A percentile compares a stretch with the other conserved stretches of the same genome.
Conservation (phyloP, 2,888 invertebrate species). For the Sarcophaga subvicina region DNA sequence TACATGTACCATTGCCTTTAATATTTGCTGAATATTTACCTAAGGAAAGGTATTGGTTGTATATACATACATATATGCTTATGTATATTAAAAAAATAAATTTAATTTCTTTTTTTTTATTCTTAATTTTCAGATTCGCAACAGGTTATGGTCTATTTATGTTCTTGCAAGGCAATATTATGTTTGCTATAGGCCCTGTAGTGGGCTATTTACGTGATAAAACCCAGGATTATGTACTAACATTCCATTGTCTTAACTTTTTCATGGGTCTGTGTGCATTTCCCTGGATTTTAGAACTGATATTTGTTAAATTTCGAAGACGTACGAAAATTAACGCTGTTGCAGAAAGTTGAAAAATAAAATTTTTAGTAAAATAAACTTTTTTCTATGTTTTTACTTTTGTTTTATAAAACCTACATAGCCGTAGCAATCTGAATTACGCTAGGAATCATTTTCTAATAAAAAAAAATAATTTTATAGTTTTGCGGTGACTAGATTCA, state of each 20-base stretch:
- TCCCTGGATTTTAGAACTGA: constrained; percentile 86
- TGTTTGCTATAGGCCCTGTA: constrained; percentile 86
- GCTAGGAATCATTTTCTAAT: too few relatives aligned
- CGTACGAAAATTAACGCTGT: constrained; percentile 44
- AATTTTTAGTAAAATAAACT: neutral
- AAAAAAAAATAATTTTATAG: too few relatives aligned
- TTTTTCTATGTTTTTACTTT: neutral
- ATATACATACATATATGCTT: neutral
- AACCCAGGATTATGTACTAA: constrained; percentile 86
- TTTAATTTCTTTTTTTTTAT: neutral
- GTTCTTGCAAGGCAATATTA: constrained; percentile 87
- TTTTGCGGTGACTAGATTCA: too few relatives aligned
- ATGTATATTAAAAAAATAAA: neutral
- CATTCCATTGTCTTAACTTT: constrained; percentile 86
- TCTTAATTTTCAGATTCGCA: constrained; percentile 83
- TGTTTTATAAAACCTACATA: neutral
- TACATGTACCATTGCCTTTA: constrained; percentile 88
- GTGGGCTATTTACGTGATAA: constrained; percentile 85
- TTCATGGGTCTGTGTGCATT: constrained; percentile 86
- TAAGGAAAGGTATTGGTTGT: constrained; percentile 82
- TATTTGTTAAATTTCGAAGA: constrained; percentile 75
- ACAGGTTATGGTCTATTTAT: constrained; percentile 89
- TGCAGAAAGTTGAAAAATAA: neutral
- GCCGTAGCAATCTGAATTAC: too few relatives aligned
- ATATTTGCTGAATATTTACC: constrained; percentile 87